Evolutionary conservation across 2,888 invertebrate genomes (phyloP).

Genomic region (Hipparchia semele): DNA sequence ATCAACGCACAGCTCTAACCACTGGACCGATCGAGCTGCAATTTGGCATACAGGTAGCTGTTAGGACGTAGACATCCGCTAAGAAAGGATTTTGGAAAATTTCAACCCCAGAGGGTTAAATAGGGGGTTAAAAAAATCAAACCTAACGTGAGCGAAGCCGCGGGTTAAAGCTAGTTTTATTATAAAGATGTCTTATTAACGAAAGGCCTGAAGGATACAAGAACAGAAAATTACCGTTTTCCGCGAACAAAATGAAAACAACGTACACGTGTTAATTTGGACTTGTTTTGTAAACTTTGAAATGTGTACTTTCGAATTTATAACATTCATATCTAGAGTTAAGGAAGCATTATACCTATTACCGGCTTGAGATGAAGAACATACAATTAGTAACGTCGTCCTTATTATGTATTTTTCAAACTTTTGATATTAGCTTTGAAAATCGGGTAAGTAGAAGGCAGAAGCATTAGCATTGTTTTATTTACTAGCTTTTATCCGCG

Average conservation of each 20-base stretch:
- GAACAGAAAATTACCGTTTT: not conserved
- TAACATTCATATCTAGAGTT: not conserved
- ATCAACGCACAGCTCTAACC: too few relatives aligned
- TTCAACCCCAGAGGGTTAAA: too few relatives aligned
- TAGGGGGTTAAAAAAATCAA: too few relatives aligned
- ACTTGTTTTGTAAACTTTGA: conserved; percentile 20
- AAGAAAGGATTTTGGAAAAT: too few relatives aligned
- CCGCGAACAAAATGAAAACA: not conserved
- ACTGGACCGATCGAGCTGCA: too few relatives aligned
- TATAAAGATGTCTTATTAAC: not conserved
- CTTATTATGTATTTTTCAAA: conserved; percentile 11
- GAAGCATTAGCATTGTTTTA: not conserved
- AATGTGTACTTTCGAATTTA: not conserved
- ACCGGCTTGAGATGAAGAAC: conserved; percentile 4
- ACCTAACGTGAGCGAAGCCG: too few relatives aligned
- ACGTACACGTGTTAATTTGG: not conserved
- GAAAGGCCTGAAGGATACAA: not conserved
- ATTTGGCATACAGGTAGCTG: too few relatives aligned
- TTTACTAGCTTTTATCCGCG: not conserved
- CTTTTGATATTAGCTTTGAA: conserved; percentile 12
- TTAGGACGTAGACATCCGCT: too few relatives aligned
- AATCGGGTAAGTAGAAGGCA: conserved; percentile 5
- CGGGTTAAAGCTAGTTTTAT: too few relatives aligned
- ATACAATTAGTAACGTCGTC: not conserved
- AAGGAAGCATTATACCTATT: too few relatives aligned